These are phyloP conservation scores for Dryoscopus gambensis DNA, from an alignment of 2,113 vertebrate genomes.

Conservation along the genomic window DNA sequence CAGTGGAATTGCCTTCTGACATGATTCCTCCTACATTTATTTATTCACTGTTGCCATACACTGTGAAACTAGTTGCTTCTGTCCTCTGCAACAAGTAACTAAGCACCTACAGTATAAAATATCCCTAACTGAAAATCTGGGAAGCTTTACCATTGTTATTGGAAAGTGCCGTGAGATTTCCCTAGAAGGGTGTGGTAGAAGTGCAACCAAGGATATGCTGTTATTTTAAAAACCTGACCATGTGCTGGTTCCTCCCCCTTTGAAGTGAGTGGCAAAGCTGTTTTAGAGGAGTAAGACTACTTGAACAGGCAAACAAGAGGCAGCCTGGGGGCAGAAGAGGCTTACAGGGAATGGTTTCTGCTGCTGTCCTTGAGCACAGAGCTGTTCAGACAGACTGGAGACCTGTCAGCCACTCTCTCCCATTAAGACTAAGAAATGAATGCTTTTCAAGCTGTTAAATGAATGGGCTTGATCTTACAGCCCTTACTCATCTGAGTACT, in stretches of 20 bases:
- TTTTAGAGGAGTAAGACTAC: neutral
- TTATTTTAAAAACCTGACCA: neutral
- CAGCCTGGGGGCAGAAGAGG: constrained; percentile 43
- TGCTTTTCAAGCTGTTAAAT: constrained; percentile 44
- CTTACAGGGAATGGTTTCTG: constrained; percentile 13
- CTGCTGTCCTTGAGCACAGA: neutral
- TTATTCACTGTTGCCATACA: neutral
- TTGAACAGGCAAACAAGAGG: neutral
- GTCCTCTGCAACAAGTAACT: neutral
- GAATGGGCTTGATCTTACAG: constrained; percentile 34
- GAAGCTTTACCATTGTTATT: neutral
- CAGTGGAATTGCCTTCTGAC: neutral
- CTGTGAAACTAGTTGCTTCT: neutral
- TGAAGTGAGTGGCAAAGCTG: constrained; percentile 14
- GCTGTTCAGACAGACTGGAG: constrained; percentile 51
- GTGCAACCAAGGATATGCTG: neutral
- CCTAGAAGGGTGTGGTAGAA: neutral
- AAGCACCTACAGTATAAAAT: neutral
- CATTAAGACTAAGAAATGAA: constrained; percentile 39
- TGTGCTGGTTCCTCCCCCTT: neutral
- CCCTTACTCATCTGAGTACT: neutral
- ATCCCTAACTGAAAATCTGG: neutral
- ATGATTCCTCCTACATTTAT: neutral
- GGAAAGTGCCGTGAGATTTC: neutral
- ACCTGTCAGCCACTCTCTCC: neutral